Conservation (phyloP, 2,797 vertebrate genomes). For the Sciurus vulgaris region DNA sequence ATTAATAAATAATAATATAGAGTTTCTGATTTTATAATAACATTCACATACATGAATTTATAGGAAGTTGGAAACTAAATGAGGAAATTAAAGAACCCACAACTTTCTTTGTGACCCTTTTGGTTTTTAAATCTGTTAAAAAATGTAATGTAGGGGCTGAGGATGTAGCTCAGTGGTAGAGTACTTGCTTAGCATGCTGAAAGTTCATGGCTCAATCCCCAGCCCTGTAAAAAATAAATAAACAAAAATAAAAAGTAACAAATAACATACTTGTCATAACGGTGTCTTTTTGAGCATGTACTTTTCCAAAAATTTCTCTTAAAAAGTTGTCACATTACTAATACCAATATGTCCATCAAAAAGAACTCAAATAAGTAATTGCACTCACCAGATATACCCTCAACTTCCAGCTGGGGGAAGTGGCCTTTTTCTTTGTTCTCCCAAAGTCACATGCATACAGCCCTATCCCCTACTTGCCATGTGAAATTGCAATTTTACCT, state of each 20-base stretch:
- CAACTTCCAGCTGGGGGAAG: background rate
- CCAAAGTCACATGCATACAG: background rate
- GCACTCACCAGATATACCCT: background rate
- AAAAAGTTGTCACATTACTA: background rate
- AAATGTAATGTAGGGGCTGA: background rate
- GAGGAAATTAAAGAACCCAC: slow-evolving; percentile 43
- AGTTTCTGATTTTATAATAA: slow-evolving; percentile 49
- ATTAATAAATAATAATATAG: slow-evolving; percentile 28
- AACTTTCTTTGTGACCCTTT: slow-evolving; percentile 7
- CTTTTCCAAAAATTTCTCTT: background rate
- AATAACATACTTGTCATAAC: background rate
- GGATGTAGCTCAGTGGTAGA: background rate
- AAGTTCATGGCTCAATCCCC: background rate
- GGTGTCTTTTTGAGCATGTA: background rate
- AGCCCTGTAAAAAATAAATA: background rate
- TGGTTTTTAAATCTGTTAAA: background rate
- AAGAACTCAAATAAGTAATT: background rate
- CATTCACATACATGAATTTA: slow-evolving; percentile 48
- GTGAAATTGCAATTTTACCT: background rate
- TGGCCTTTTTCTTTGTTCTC: background rate
- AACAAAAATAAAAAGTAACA: background rate
- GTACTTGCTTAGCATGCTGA: background rate
- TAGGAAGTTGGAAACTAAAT: slow-evolving; percentile 58
- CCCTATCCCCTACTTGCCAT: background rate
- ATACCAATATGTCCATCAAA: background rate